Evolutionary conservation across 2,888 invertebrate genomes (phyloP), one percentile per base, ranked within the genome.

Genomic region (Athalia rosae): DNA sequence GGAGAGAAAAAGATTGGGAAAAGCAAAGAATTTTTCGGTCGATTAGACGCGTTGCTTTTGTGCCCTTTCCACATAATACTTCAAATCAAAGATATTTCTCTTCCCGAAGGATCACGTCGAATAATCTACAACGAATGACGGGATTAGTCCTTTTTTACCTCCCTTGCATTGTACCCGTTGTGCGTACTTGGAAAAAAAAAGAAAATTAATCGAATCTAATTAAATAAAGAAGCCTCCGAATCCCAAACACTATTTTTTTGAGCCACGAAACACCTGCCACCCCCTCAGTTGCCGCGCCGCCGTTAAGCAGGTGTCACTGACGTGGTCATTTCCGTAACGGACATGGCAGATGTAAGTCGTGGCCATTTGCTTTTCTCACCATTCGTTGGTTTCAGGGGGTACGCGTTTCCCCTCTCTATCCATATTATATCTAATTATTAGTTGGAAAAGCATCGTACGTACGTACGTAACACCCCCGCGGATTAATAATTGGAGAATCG

Each of bases 241-340:
- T 28, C 28, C 28, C 28, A 28, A 28, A 28, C 28, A 28, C 11
- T 4, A 3, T 53, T 53, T 53, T 53, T 53, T 53, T 4, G 7
- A 58, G 71, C 58, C 50, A 43, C 71, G 15, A 43, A 74, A 48
- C 74, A 74, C 74, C 74, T 74, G 74, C 74, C 61, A 50, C 61
- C 50, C 62, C 47, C 62, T 59, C 48, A 9, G 61, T 61, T 28
- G 47, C 8, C 50, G 8, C 71, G 9, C 45, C 61, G 9, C 45
- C 61, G 74, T 47, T n/a, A 45, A 41, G 61, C 74, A 74, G 74
- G 61, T 74, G 74, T 61, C 48, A 74, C 50, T 11, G 62, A 74
- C 48, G 47, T 62, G 13, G 48, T 62, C 61, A 74, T 74, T 74
- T 74, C 62, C 62, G 62, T 61, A 48, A 74, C 74, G 48, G 74